These are phyloP conservation scores for Ellobius talpinus DNA, from an alignment of 2,113 vertebrate genomes.

Conservation along the genomic window DNA sequence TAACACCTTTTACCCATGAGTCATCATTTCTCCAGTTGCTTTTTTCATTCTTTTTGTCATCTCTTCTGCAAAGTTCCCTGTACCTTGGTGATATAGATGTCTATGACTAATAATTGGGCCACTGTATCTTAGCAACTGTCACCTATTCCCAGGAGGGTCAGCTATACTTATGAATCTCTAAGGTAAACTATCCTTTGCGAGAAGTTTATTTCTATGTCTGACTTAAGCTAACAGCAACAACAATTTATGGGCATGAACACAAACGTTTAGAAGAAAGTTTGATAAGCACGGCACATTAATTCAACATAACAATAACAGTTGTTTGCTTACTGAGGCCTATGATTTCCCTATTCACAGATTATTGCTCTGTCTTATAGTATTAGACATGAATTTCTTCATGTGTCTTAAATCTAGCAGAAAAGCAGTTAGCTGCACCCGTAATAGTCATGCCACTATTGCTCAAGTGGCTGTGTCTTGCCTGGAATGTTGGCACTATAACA, in stretches of 20 bases:
- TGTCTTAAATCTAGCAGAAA: too few species aligned
- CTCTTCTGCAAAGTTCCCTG: neutral
- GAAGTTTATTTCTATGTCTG: neutral
- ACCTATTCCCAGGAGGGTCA: neutral
- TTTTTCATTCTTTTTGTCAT: neutral
- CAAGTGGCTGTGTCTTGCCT: too few species aligned
- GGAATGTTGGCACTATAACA: too few species aligned
- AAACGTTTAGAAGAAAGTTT: neutral
- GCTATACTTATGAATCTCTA: neutral
- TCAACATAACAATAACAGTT: neutral
- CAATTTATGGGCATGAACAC: neutral
- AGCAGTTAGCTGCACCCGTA: too few species aligned
- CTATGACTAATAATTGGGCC: neutral
- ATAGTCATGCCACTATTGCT: too few species aligned
- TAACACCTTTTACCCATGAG: neutral
- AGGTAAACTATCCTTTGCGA: neutral
- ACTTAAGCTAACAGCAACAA: neutral
- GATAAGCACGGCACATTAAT: neutral
- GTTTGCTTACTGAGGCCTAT: neutral
- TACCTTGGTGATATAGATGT: neutral
- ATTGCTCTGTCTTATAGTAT: neutral
- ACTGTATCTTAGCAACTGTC: neutral
- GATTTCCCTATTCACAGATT: neutral
- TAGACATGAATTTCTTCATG: too few species aligned
- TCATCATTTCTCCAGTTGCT: neutral